Conservation (phyloP, 2,797 vertebrate species). For the Pelochelys cantorii region DNA sequence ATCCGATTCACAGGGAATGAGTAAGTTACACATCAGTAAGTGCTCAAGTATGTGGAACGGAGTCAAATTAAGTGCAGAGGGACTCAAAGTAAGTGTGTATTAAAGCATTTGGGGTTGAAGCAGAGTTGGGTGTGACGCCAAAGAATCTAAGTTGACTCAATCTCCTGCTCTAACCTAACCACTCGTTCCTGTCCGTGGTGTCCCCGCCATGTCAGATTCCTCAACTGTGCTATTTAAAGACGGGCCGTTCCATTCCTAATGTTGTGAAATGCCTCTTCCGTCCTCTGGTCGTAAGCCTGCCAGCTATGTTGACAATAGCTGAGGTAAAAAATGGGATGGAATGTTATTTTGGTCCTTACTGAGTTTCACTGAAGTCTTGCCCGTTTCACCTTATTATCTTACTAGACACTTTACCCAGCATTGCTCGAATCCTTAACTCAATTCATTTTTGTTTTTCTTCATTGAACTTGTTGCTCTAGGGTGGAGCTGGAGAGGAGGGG, state of each 20-base stretch:
- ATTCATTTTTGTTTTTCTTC: no score
- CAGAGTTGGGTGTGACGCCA: neutral
- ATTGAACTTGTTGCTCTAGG: no score
- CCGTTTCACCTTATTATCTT: neutral
- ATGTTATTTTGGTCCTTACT: neutral
- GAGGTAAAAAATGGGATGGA: neutral
- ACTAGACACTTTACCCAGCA: no score
- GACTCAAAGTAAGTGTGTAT: no score
- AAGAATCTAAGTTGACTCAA: rapidly evolving
- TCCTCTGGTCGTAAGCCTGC: neutral
- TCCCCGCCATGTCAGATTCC: rapidly evolving
- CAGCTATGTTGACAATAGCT: rapidly evolving
- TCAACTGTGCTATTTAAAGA: neutral
- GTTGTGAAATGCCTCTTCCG: neutral
- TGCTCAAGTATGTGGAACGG: neutral
- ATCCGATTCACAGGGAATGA: neutral
- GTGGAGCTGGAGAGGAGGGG: no score
- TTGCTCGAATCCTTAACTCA: no score
- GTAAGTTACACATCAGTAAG: neutral
- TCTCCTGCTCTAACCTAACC: neutral
- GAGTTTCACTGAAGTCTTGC: neutral
- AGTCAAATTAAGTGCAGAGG: neutral
- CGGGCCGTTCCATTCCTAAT: no score
- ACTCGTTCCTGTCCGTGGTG: neutral
- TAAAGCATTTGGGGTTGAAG: neutral